Base-by-base conservation (phyloP, 37 sponge, comb jelly and placozoan species). In the Corticium candelabrum region DNA sequence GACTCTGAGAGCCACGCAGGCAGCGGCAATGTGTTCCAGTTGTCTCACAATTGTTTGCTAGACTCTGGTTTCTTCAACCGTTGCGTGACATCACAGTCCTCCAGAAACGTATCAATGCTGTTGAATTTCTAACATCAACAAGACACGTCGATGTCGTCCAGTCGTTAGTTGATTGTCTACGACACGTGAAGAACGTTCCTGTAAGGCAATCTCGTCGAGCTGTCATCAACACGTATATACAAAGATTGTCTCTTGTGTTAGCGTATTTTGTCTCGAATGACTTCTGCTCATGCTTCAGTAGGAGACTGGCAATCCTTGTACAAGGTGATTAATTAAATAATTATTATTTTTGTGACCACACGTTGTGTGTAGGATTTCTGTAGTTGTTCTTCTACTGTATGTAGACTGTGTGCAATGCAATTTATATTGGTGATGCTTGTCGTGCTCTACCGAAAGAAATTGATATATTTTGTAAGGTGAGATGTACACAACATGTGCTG, bases 61-160 rank as follows among this genome's bases (percentile, higher is more conserved):
- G 90, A 71, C 80, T 89, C 68, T 98, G 99, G 99, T 98, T 98
- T 76, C 41, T 86, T 27, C 84, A 93, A 11, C 96, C 99, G 2
- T 78, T 87, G 62, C 56, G 78, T 40, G 89, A 94, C 73, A 67
- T 88, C 7, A 56, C 43, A 1, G 67, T 76, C 1, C 80, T 98
- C 5, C 56, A 38, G 2, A 36, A 92, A 77, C 77, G 99, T 34
- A 89, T 84, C 38, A 85, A 89, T n/a, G 92, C 93, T 2, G 73
- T 98, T 15, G 79, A 31, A 27, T 98, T 84, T 50, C 82, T 98
- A 31, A 34, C 69, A 21, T 67, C 72, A 1, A 86, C 86, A 0
- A 72, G 68, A 3, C 79, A 94, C 62, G 76, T 82, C 29, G 99
- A 98, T 32, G 41, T 87, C 21, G 77, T 84, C 3, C 30, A 76